Conservation (phyloP, 2,113 vertebrate species). For the Arizona elegans region DNA sequence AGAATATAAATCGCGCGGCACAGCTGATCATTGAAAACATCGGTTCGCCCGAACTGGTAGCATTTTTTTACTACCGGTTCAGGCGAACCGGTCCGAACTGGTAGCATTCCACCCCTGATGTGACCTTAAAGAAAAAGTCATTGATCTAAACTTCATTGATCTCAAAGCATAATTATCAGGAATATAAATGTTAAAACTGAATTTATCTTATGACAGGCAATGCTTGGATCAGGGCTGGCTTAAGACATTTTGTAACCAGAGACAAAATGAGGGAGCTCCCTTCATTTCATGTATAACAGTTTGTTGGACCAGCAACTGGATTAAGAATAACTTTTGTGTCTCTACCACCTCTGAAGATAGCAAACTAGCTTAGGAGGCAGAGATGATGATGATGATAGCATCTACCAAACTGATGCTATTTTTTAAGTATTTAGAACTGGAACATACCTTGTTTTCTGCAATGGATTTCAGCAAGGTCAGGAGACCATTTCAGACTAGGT, state of each 20-base stretch:
- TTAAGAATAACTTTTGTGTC: background rate
- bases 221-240: background rate
- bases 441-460: constrained; percentile 78
- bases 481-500: constrained; percentile 88
- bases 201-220: background rate
- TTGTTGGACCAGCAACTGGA: background rate
- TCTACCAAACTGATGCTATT: background rate
- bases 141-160: background rate
- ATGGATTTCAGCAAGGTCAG: constrained; percentile 58
- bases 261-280: background rate
- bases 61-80: no score
- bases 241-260: background rate
- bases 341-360: background rate
- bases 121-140: background rate
- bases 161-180: background rate
- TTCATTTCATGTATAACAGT: background rate
- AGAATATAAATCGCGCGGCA: no score
- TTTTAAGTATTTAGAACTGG: background rate
- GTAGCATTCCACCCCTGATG: no score
- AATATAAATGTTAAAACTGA: background rate
- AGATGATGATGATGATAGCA: background rate
- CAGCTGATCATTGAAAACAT: no score
- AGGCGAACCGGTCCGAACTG: no score
- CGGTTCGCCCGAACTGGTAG: no score
- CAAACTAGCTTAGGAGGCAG: background rate